Base-by-base conservation (phyloP, 2,797 vertebrate genomes). In the Todus mexicanus region DNA sequence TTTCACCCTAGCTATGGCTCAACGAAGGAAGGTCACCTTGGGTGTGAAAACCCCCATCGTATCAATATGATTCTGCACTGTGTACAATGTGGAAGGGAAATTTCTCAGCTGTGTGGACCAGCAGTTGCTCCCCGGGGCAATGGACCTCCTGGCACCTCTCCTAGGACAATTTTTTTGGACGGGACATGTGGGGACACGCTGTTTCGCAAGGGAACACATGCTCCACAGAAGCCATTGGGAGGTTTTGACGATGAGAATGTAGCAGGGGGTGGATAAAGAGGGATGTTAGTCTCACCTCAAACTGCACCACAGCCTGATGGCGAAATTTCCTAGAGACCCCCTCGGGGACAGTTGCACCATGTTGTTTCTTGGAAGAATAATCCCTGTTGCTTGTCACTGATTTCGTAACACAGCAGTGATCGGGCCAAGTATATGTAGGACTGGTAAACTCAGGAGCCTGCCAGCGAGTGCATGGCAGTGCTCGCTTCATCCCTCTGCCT, bases 381-480 rank as follows among this genome's bases (percentile, higher is more conserved):
- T 11, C 17, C 7, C 38, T 43, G 15, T 47, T 68, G 35, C 82
- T 71, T 4, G 0, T 79, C 71, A 69, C 48, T 71, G 81, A 42
- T 92, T 91, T 87, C 3, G 2, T n/a, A 90, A 87, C 15, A 16
- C 22, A 43, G 1, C 29, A 33, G 23, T 15, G 80, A 47, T 18
- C 1, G 2, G 26, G 12, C 43, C 64, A 45, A 53, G 21, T 40
- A 6, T 26, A 5, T 15, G 3, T 5, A 26, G 27, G 31, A 20
- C 31, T 37, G 31, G 26, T 2, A 42, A 85, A 61, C 22, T 50
- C 64, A 31, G 16, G 16, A 48, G 29, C 33, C 54, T 42, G 16
- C 40, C 33, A 2, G 0, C 1, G 12, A 53, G 33, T 14, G 20
- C 25, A 0, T 8, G 27, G 40, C 78, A 60, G 9, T 0, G 0